phyloP scores from a whole-genome alignment of 2,888 invertebrate genomes.

The Kryphioiulus occultus region DNA sequence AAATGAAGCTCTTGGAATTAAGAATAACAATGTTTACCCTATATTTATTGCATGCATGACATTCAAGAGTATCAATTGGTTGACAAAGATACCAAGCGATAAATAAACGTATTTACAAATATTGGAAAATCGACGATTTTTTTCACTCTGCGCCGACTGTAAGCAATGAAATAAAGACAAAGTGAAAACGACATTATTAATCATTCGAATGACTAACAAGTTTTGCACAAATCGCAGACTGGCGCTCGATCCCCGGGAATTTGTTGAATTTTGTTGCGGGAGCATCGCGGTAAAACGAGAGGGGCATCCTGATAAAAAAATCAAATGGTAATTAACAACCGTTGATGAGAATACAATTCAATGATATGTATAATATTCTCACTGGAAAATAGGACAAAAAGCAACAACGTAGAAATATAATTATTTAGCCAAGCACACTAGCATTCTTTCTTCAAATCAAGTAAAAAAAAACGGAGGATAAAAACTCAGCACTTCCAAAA shows the following conservation, averaged over 20 bases:
- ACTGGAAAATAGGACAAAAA: not conserved
- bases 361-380: conserved; percentile 14
- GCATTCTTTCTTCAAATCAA: not conserved
- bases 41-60: conserved; percentile 44
- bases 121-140: conserved; percentile 17
- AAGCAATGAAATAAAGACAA: not conserved
- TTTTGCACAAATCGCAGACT: not conserved
- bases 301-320: not conserved
- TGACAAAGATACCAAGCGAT: conserved; percentile 1
- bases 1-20: not conserved
- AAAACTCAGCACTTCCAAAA: not conserved
- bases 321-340: not conserved
- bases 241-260: not conserved
- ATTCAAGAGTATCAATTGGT: conserved; percentile 41
- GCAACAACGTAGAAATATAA: not conserved
- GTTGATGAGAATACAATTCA: conserved; percentile 23
- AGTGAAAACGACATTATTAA: not conserved
- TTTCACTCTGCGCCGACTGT: not conserved
- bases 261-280: not conserved
- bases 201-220: not conserved
- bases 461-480: not conserved
- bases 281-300: not conserved
- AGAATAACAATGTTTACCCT: conserved; percentile 30
- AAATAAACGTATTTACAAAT: conserved; percentile 37
- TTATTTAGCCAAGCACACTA: not conserved